Evolutionary conservation across 2,113 vertebrate species (phyloP).

Genomic region (Seriola dumerili): DNA sequence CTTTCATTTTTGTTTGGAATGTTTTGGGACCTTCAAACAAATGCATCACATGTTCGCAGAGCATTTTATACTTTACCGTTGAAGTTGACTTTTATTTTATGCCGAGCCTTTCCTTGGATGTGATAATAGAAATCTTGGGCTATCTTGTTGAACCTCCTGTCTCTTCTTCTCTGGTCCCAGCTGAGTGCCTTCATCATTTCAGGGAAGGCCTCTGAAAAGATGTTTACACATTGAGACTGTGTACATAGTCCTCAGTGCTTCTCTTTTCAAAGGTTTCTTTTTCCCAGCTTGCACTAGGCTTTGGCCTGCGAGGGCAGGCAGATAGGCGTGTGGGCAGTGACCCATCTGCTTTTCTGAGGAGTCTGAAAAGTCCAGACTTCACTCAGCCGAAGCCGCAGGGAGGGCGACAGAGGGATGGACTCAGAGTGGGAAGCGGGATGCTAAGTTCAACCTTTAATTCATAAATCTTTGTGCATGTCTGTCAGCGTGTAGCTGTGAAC

Average conservation of each 20-base stretch:
- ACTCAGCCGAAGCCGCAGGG: conserved; percentile 60
- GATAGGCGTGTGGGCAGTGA: conserved; percentile 67
- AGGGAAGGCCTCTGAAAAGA: conserved; percentile 63
- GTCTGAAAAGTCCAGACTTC: conserved; percentile 70
- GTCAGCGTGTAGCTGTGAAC: conserved; percentile 53
- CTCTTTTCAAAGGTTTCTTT: conserved; percentile 60
- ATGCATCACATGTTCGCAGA: conserved; percentile 42
- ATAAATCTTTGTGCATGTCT: conserved; percentile 66
- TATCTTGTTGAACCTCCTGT: conserved; percentile 56
- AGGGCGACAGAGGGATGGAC: conserved; percentile 35
- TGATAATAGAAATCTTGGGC: conserved; percentile 61
- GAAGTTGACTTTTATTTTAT: conserved; percentile 65
- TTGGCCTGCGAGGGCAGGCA: conserved; percentile 54
- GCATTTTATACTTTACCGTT: not conserved
- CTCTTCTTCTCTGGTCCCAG: conserved; percentile 52
- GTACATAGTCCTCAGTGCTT: conserved; percentile 54
- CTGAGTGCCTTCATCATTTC: conserved; percentile 68
- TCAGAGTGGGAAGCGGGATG: conserved; percentile 33
- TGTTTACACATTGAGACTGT: conserved; percentile 73
- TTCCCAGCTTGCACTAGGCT: conserved; percentile 54
- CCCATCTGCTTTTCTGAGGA: conserved; percentile 58
- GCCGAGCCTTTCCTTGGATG: conserved; percentile 68
- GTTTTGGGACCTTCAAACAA: conserved; percentile 58
- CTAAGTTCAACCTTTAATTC: conserved; percentile 76
- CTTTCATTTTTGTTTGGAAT: conserved; percentile 46